Evolutionary conservation across 2,113 vertebrate genomes (phyloP), one percentile per base, ranked within the genome.

Genomic region (Tor tambroides): DNA sequence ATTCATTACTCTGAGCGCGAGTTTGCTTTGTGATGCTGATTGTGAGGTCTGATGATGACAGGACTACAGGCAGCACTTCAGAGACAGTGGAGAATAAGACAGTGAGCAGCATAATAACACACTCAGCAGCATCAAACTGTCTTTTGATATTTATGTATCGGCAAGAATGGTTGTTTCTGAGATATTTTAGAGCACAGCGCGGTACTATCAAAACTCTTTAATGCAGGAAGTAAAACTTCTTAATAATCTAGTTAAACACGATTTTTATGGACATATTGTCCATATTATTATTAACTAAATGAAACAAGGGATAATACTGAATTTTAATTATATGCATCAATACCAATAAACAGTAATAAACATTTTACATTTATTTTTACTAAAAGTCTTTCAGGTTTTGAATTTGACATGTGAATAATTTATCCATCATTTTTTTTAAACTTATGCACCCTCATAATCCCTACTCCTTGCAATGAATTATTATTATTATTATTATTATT

Each of bases 21-120:
- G 78, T 41, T 59, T 80, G 78, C 56, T 10, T 26, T 63, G 78
- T 35, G 19, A 35, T 79, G 51, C 77, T 17, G 78, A 80, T 49
- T 63, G 78, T 41, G 56, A 80, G 78, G 54, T 80, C 78, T 61
- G 78, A 63, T 19, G 54, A 80, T 43, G 78, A 80, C 54, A n/a
- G 21, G 35, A 49, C 72, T 46, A n/a, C 23, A 76, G n/a, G 5
- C 72, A 46, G 41, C 1, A 5, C 6, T 38, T 61, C 85, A 86
- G n/a, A 41, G 49, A 79, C 35, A 28, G 19, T 76, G 41, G n/a
- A n/a, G n/a, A n/a, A n/a, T n/a, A n/a, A 41, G 49, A 79, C 35
- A 28, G 19, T 76, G 41, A n/a, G 72, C 56, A 23, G 49, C 17
- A 78, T 61, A 23, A 80, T 41, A 80, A 56, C 78, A 32, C 8